Conservation (phyloP, 2,888 invertebrate genomes). For the Allacma fusca region DNA sequence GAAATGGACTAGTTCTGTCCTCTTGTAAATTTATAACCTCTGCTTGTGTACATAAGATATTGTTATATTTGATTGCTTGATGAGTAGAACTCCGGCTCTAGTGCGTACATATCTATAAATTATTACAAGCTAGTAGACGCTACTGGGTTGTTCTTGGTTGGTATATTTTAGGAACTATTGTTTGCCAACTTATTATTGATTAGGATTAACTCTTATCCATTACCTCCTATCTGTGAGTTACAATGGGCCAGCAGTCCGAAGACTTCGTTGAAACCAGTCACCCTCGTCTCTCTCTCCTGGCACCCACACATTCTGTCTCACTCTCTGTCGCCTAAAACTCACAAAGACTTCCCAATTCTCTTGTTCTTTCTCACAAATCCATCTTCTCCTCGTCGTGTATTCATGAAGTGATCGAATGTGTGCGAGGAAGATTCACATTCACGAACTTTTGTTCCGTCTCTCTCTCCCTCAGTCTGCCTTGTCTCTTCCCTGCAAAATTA, state of each 20-base stretch:
- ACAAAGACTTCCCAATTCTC: constrained; percentile 13
- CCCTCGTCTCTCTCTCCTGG: neutral
- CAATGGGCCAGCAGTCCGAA: constrained; percentile 9
- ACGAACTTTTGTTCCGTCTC: constrained; percentile 10
- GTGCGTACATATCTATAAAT: too few species aligned
- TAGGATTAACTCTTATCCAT: constrained; percentile 40
- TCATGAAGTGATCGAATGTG: constrained; percentile 14
- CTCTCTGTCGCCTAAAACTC: neutral
- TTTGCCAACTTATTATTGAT: constrained; percentile 41
- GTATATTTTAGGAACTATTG: neutral
- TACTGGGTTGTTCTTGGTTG: too few species aligned
- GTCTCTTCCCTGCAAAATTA: neutral
- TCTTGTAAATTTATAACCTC: too few species aligned
- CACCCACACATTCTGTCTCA: constrained; percentile 11
- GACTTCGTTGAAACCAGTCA: neutral
- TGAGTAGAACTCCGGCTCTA: too few species aligned
- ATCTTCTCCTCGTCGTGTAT: constrained; percentile 2
- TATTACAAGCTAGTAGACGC: too few species aligned
- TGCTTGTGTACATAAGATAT: too few species aligned
- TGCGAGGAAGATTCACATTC: neutral
- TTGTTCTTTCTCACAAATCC: constrained; percentile 12
- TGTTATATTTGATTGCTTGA: too few species aligned
- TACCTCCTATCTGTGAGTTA: constrained; percentile 10
- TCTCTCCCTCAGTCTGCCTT: neutral
- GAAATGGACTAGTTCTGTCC: too few species aligned